Conservation (phyloP, 2,888 invertebrate species). For the Erebia epiphron region DNA sequence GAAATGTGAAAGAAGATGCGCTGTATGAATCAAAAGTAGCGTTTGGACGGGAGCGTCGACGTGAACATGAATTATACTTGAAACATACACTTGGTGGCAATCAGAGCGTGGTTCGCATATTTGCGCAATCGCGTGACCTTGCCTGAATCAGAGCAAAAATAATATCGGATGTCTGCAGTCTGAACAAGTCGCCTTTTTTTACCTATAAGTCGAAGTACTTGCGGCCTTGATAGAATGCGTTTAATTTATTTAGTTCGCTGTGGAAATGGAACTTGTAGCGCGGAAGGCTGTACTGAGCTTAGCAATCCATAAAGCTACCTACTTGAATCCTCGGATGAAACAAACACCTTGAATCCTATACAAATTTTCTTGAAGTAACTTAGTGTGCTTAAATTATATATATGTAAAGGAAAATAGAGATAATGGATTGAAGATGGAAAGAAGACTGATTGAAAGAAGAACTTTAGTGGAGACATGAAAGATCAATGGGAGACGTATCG, state of each 20-base stretch:
- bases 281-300: neutral
- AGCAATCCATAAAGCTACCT: neutral
- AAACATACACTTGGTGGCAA: slow-evolving; percentile 37
- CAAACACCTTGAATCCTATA: too few relatives aligned
- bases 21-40: neutral
- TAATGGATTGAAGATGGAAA: too few relatives aligned
- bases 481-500: too few relatives aligned
- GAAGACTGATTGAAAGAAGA: too few relatives aligned
- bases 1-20: neutral
- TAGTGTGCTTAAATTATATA: too few relatives aligned
- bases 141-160: slow-evolving; percentile 50
- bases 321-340: too few relatives aligned
- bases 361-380: too few relatives aligned
- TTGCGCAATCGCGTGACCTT: slow-evolving; percentile 47
- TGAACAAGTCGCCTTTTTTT: slow-evolving; percentile 38
- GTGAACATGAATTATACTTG: slow-evolving; percentile 26
- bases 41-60: slow-evolving; percentile 18
- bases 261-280: neutral
- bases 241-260: slow-evolving; percentile 22
- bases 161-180: slow-evolving; percentile 43
- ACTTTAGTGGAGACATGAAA: too few relatives aligned
- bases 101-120: slow-evolving; percentile 46
- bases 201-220: slow-evolving; percentile 21
- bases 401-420: too few relatives aligned
- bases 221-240: slow-evolving; percentile 24